These are phyloP conservation scores for Globia sparganii DNA, from an alignment of 2,888 invertebrate genomes.

Conservation along the genomic window DNA sequence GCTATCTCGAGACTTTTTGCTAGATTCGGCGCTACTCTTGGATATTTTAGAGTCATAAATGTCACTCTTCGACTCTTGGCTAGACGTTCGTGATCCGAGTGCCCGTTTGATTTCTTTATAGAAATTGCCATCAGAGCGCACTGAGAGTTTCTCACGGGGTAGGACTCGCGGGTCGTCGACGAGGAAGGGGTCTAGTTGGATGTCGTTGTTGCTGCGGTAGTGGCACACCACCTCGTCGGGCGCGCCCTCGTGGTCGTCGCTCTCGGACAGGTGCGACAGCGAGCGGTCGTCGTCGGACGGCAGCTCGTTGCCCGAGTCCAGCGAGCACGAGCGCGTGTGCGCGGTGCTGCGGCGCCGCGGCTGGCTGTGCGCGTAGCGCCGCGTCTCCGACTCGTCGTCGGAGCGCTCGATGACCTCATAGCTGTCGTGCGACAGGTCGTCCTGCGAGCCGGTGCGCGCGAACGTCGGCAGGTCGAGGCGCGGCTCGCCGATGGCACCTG, in stretches of 20 bases:
- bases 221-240: slow-evolving; percentile 91
- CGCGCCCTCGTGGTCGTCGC: slow-evolving; percentile 89
- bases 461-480: slow-evolving; percentile 92
- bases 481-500: slow-evolving; percentile 94
- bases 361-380: slow-evolving; percentile 76
- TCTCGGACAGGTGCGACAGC: slow-evolving; percentile 89
- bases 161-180: slow-evolving; percentile 94
- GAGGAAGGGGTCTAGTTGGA: slow-evolving; percentile 94
- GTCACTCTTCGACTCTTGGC: slow-evolving; percentile 93
- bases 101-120: slow-evolving; percentile 93
- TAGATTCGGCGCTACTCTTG: slow-evolving; percentile 92
- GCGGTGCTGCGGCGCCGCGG: slow-evolving; percentile 77
- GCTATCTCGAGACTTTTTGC: slow-evolving; percentile 92
- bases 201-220: slow-evolving; percentile 92
- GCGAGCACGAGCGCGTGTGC: slow-evolving; percentile 92
- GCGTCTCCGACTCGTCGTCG: slow-evolving; percentile 90
- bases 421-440: slow-evolving; percentile 96
- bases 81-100: slow-evolving; percentile 92
- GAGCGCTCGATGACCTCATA: slow-evolving; percentile 96
- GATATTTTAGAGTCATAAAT: slow-evolving; percentile 92
- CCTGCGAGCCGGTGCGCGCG: slow-evolving; percentile 93
- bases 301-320: slow-evolving; percentile 94
- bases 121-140: slow-evolving; percentile 93
- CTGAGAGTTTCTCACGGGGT: slow-evolving; percentile 93
- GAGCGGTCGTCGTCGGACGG: slow-evolving; percentile 93